These are phyloP conservation scores for Drosophila yakuba DNA, from an alignment of 1,140 invertebrate genomes.

Conservation along the genomic window DNA sequence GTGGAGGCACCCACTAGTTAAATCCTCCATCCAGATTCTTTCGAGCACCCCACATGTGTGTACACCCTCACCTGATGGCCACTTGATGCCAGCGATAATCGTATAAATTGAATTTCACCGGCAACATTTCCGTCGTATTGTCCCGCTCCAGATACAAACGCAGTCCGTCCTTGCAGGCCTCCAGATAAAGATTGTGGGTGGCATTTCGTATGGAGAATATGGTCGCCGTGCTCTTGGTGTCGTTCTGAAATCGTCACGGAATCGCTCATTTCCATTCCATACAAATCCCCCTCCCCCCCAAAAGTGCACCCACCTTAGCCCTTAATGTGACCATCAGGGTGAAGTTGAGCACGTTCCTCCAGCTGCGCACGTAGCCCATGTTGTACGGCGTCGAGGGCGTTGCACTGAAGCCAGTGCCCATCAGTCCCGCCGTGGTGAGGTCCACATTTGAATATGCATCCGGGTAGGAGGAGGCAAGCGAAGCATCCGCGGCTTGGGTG, in stretches of 20 bases:
- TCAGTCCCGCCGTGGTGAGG: slow-evolving; percentile 20
- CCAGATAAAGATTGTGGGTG: slow-evolving; percentile 84
- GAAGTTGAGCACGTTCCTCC: slow-evolving; percentile 77
- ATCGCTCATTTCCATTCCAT: background rate
- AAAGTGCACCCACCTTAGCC: slow-evolving; percentile 59
- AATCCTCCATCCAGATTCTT: background rate
- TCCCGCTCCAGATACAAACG: slow-evolving; percentile 82
- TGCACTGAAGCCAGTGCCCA: slow-evolving; percentile 23
- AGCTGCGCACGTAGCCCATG: slow-evolving; percentile 77
- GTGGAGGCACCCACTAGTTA: slow-evolving; percentile 2
- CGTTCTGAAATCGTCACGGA: slow-evolving; percentile 57
- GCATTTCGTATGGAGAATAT: slow-evolving; percentile 81
- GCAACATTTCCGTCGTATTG: slow-evolving; percentile 84
- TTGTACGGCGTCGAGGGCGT: slow-evolving; percentile 71
- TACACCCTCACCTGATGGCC: slow-evolving; percentile 76
- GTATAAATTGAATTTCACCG: slow-evolving; percentile 84
- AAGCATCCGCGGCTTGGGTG: slow-evolving; percentile 28
- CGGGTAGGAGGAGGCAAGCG: slow-evolving; percentile 13
- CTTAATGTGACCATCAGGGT: slow-evolving; percentile 79
- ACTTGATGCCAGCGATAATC: slow-evolving; percentile 85
- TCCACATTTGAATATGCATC: slow-evolving; percentile 37
- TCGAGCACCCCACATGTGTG: background rate
- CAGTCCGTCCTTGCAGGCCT: slow-evolving; percentile 76
- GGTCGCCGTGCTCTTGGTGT: slow-evolving; percentile 70
- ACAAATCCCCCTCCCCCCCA: no score